Conservation (phyloP, 2,113 vertebrate genomes). For the Ictalurus furcatus region DNA sequence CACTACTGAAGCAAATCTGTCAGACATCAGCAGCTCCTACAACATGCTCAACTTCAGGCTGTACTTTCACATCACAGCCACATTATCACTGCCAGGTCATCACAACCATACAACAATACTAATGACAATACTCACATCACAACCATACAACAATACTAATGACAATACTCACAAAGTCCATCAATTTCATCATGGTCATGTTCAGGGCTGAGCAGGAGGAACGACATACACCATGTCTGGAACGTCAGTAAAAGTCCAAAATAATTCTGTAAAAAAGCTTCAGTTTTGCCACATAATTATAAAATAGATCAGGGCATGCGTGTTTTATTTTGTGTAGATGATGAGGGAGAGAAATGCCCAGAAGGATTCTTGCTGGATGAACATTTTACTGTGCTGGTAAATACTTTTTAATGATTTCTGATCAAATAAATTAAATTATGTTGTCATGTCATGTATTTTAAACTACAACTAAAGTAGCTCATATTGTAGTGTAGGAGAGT, state of each 20-base stretch:
- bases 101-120: not conserved
- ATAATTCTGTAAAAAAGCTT: not conserved
- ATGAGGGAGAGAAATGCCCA: slow-evolving; percentile 77
- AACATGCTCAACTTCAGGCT: slow-evolving; percentile 71
- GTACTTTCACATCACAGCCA: slow-evolving; percentile 77
- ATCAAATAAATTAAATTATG: not conserved
- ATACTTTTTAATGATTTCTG: not conserved
- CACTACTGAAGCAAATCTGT: slow-evolving; percentile 78
- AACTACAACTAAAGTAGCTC: not conserved
- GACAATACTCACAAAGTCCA: no score
- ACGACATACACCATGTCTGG: not conserved
- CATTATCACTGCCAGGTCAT: slow-evolving; percentile 64
- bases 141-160: no score
- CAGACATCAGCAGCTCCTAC: slow-evolving; percentile 73
- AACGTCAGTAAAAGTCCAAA: not conserved
- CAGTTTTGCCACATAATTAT: not conserved
- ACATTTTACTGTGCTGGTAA: slow-evolving; percentile 82
- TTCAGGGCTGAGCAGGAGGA: not conserved
- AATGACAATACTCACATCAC: not conserved
- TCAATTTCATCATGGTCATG: not conserved
- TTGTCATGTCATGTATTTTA: not conserved
- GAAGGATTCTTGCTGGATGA: slow-evolving; percentile 77
- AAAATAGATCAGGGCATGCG: not conserved
- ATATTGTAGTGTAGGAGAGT: not conserved
- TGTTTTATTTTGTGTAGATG: slow-evolving; percentile 66